Base-by-base conservation (phyloP, 2,113 vertebrate species). In the Probosciger aterrimus region DNA sequence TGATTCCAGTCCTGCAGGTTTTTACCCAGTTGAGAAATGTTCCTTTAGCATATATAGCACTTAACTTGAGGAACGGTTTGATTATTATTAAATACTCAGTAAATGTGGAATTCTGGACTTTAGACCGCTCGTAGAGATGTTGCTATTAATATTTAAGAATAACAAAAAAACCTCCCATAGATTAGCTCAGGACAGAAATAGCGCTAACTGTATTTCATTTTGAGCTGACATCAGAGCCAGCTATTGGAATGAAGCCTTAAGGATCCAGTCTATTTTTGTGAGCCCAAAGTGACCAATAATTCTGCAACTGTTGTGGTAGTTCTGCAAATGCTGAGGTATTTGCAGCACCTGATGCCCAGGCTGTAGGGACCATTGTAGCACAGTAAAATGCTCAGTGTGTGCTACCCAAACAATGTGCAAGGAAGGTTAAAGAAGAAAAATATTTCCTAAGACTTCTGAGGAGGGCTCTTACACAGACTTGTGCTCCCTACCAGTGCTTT, bases 171-270 rank as follows among this genome's bases (percentile, higher is more conserved):
- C 2, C 0, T 0, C 4, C 11, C 44, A 50, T 15, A 89, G 55
- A 93, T 92, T 70, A 86, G 33, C 64, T 83, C 20, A 68, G 69
- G 82, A 93, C 88, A 96, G 86, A 97, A 96, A 96, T 95, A 94
- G 85, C 47, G 52, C 63, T 88, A 80, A 75, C 82, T 60, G 44
- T 70, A 74, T 68, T 96, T 90, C 82, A 94, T 92, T 93, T 85
- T 81, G 71, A 90, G 93, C 93, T 96, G 92, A 93, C 93, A 74
- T 95, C 92, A 90, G 49, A 88, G 55, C 59, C 37, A 82, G 88
- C 60, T 67, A 44, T 90, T 93, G 92, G 79, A 96, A 91, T 22
- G 10, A 47, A 81, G 92, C 69, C 55, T 95, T 78, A 75, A 86
- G 79, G 37, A 83, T 86, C 50, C 50, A 59, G 46, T 78, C 91